These are phyloP conservation scores for Eurystomus glaucurus DNA, from an alignment of 2,797 vertebrate genomes.

Conservation along the genomic window DNA sequence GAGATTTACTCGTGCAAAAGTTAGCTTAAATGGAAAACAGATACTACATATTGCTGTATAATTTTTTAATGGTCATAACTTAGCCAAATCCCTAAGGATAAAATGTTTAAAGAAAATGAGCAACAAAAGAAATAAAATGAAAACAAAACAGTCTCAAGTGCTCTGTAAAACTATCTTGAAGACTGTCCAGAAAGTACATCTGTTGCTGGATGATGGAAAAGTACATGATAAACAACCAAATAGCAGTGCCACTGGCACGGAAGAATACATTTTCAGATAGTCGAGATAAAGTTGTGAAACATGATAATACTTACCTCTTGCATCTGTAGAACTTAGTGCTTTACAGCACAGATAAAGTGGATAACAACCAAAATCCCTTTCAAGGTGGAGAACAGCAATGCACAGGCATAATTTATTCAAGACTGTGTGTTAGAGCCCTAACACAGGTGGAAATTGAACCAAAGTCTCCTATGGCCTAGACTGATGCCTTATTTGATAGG, in stretches of 20 bases:
- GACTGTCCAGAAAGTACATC: constrained; percentile 25
- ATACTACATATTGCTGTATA: constrained; percentile 31
- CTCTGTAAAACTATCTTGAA: constrained; percentile 30
- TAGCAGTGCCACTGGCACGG: neutral
- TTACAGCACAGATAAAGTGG: neutral
- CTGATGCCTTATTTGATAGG: neutral
- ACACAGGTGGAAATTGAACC: neutral
- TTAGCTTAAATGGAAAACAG: constrained; percentile 67
- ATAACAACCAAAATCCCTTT: neutral
- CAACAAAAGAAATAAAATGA: constrained; percentile 49
- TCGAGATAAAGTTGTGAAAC: neutral
- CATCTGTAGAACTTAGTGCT: neutral
- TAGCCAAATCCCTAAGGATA: constrained; percentile 25
- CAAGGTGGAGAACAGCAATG: neutral
- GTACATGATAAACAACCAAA: constrained; percentile 29
- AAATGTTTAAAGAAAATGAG: constrained; percentile 42
- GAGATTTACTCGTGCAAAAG: constrained; percentile 58
- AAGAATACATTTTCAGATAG: neutral
- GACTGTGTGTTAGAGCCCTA: neutral
- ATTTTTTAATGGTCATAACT: constrained; percentile 8
- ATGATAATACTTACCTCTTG: neutral
- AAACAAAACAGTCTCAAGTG: constrained; percentile 24
- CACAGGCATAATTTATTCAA: neutral
- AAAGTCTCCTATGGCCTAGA: neutral
- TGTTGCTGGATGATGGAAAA: constrained; percentile 43